Evolutionary conservation across 2,888 invertebrate genomes (phyloP), one percentile per base, ranked within the genome.

Genomic region (Diaphora mendica): DNA sequence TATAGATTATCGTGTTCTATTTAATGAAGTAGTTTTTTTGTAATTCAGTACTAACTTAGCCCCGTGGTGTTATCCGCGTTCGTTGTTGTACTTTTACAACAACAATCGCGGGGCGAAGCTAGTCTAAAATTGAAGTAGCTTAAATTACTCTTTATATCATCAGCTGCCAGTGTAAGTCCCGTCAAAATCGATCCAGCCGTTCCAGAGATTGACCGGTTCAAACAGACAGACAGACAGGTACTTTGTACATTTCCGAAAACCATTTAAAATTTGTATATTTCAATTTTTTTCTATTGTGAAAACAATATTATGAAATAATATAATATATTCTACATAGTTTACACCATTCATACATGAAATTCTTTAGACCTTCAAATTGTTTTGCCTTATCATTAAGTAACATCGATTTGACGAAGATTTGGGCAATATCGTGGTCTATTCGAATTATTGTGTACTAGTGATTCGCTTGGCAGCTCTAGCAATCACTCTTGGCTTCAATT

Each of bases 401-500:
- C 13, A 30, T 23, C 7, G 11, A 3, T 23, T 64, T 23, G 23
- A 35, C 23, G 33, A 64, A 64, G 35, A 35, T 35, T 64, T 35
- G 15, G 8, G 23, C 35, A 33, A 35, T 8, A 64, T 48, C 17
- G 70, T 65, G 26, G 59, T 64, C 20, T 33, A 11, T 68, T 68
- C 42, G 33, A 30, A 64, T 64, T 64, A 48, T 35, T 30, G 55
- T 67, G 62, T 79, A 77, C 79, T 81, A 80, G 82, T 79, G 80
- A 81, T 87, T 87, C 82, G 87, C 87, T 90, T 92, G 91, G 88
- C 89, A 89, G 84, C 85, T 85, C 79, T 81, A 84, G 81, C 82
- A 81, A 87, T 87, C 87, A 86, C 82, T 90, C 83, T 92, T 92
- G 92, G 92, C 92, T 79, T 76, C 64, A 80, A 82, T 90, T 92